Evolutionary conservation across 2,113 vertebrate species (phyloP), one percentile per base, ranked within the genome.

Genomic region (Symphodus melops): DNA sequence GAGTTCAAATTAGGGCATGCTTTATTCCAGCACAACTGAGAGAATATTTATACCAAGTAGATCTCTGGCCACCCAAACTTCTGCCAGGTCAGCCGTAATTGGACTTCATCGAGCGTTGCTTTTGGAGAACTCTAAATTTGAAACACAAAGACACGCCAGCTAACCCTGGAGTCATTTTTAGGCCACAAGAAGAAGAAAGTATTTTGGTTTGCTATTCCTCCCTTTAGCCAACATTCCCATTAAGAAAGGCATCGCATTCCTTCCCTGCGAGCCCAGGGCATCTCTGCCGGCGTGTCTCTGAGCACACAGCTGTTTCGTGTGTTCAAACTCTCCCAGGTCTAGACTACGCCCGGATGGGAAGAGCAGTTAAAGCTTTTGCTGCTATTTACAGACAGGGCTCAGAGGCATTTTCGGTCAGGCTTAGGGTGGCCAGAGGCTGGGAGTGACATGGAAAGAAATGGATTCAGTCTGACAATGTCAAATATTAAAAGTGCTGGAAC

Each of bases 11-110:
- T 70, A 71, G 84, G 86, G 12, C 85, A 75, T 42, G 69, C 85
- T 87, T 89, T 85, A 88, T 83, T 88, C 28, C 11, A 58, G 74
- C 69, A 72, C 69, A 69, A 76, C 84, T 79, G 81, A 84, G 81
- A 72, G 77, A 86, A 87, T 86, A 84, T 88, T 88, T 90, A 88
- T 85, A 88, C 71, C 87, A 78, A 78, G 76, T 79, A 68, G 59
- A 68, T 61, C 59, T 77, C 65, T 87, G 75, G 71, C 67, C 65
- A 63, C 52, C 36, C 33, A 81, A 87, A 88, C 75, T 33, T 75
- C 72, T 82, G 65, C 85, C 74, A 83, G 85, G 54, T 73, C 72
- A 8, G 28, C 75, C 66, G 62, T 88, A 86, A 88, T 86, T 87
- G 55, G 82, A 62, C 57, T 56, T 78, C 54, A 69, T 52, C 0